Evolutionary conservation across 2,113 vertebrate genomes (phyloP).

Genomic region (Taxidea taxus): DNA sequence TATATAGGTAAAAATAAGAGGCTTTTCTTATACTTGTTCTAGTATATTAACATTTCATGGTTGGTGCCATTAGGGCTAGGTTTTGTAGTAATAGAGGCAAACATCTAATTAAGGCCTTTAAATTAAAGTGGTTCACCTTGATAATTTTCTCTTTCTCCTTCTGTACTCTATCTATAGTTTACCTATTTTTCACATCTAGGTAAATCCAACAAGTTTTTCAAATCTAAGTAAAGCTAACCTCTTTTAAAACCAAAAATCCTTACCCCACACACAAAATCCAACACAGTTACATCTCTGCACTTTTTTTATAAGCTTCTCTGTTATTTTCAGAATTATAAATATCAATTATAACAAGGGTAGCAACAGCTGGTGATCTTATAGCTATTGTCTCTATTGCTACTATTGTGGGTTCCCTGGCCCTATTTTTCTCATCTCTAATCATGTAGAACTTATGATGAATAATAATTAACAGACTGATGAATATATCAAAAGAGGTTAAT

Average conservation of each 20-base stretch:
- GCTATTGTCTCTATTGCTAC: background rate
- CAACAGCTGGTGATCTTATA: background rate
- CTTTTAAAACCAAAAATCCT: background rate
- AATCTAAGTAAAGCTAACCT: background rate
- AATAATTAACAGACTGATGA: conserved; percentile 61
- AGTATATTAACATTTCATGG: background rate
- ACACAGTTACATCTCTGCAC: background rate
- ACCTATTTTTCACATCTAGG: background rate
- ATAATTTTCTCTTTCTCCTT: background rate
- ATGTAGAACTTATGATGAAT: conserved; percentile 44
- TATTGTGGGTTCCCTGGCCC: background rate
- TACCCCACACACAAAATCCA: background rate
- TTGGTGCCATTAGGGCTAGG: background rate
- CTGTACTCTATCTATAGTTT: background rate
- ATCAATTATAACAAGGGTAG: background rate
- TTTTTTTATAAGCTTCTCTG: background rate
- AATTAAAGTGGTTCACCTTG: background rate
- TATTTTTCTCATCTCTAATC: conserved; percentile 31
- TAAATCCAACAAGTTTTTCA: background rate
- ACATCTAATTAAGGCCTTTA: background rate
- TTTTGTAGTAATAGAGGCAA: background rate
- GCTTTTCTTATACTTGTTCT: background rate
- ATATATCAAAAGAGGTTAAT: conserved; percentile 56
- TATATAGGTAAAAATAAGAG: background rate
- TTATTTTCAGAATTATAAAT: conserved; percentile 40